phyloP scores from a whole-genome alignment of 2,888 invertebrate species.

The Rhopalosiphum nymphaeae region DNA sequence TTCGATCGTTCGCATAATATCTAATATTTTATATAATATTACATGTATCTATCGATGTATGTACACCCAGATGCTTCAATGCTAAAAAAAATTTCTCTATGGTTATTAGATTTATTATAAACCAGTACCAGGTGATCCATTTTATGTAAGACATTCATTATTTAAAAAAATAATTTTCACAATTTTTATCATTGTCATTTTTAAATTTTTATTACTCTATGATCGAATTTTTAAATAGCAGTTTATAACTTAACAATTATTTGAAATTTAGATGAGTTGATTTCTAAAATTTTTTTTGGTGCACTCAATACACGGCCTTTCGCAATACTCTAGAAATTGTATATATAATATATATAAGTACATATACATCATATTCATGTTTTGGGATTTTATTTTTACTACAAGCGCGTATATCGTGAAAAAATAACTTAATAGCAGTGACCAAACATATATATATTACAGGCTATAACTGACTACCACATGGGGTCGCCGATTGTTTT shows the following conservation, averaged over 20 bases:
- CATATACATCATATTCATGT: background rate
- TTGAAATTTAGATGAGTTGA: background rate
- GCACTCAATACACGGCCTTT: background rate
- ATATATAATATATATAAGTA: background rate
- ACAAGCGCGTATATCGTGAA: background rate
- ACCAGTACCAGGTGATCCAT: too few species aligned
- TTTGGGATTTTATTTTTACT: background rate
- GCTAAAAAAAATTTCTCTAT: too few species aligned
- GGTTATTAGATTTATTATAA: too few species aligned
- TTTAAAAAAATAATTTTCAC: background rate
- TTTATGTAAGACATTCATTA: too few species aligned
- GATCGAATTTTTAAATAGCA: background rate
- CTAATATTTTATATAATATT: background rate
- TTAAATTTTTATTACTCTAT: background rate
- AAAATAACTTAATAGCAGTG: background rate
- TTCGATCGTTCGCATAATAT: background rate
- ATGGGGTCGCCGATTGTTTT: background rate
- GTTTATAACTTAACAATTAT: background rate
- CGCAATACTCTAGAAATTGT: background rate
- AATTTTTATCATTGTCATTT: background rate
- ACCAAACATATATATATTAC: background rate
- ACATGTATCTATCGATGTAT: background rate
- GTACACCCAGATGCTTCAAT: background rate
- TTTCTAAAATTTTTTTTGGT: background rate
- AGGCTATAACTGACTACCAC: slow-evolving; percentile 14